Conservation (phyloP, 2,113 vertebrate species). For the Colaptes auratus region DNA sequence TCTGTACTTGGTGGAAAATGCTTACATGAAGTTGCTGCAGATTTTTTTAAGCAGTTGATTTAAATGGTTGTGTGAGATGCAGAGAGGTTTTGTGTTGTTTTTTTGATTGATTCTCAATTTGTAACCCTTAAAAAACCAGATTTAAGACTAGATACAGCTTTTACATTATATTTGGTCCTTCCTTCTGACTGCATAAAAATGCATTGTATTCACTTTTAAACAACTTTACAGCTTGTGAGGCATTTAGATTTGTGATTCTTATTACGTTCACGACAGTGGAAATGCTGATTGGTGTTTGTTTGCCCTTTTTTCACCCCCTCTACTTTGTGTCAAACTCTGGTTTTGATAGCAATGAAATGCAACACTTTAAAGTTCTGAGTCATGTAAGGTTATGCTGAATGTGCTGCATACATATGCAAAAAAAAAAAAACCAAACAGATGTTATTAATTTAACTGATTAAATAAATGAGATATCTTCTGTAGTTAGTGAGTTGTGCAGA, state of each 20-base stretch:
- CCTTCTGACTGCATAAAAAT: neutral
- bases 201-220: conserved; percentile 4
- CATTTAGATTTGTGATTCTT: neutral
- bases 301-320: neutral
- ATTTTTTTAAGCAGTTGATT: neutral
- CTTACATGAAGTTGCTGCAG: neutral
- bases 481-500: conserved; percentile 45
- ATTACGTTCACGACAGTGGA: neutral
- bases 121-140: neutral
- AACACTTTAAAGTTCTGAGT: conserved; percentile 32
- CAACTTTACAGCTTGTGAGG: conserved; percentile 9
- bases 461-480: conserved; percentile 69
- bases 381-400: conserved; percentile 48
- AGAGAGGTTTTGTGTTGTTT: neutral
- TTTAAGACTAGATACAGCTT: neutral
- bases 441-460: conserved; percentile 56
- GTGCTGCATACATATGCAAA: conserved; percentile 61
- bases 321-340: conserved; percentile 8
- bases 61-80: neutral
- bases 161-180: neutral
- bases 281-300: conserved; percentile 33
- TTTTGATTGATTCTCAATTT: conserved; percentile 16
- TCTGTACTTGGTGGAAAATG: neutral
- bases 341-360: conserved; percentile 38
- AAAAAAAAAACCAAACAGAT: conserved; percentile 38